A percentile compares a stretch with the other conserved stretches of the same genome.
phyloP scores from a whole-genome alignment of 2,113 vertebrate genomes.

The Regulus satrapa region DNA sequence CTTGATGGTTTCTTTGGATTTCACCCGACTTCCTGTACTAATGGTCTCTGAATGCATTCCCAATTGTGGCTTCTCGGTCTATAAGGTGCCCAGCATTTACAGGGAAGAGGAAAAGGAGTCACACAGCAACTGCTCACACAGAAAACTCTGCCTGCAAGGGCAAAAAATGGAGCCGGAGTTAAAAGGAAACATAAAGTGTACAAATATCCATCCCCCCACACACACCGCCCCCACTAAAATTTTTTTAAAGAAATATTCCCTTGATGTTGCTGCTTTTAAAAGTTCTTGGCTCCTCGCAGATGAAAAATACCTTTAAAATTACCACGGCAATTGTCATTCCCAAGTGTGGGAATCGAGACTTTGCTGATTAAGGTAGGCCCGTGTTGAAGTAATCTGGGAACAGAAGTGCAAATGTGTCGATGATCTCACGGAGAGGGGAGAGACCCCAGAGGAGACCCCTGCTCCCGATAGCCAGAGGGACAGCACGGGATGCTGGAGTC shows the following conservation, averaged over 20 bases:
- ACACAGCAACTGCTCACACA: constrained; percentile 36
- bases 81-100: constrained; percentile 29
- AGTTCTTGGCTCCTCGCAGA: background rate
- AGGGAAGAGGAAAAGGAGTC: constrained; percentile 47
- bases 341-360: constrained; percentile 22
- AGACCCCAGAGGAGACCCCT: background rate
- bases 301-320: constrained; percentile 2
- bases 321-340: background rate
- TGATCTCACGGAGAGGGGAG: constrained; percentile 14
- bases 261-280: background rate
- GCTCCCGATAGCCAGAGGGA: background rate
- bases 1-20: constrained; percentile 66
- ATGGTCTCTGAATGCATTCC: constrained; percentile 74
- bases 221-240: background rate
- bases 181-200: constrained; percentile 1
- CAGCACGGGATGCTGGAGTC: background rate
- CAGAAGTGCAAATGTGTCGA: constrained; percentile 40
- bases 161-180: background rate
- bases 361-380: background rate
- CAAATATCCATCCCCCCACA: background rate
- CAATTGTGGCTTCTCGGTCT: constrained; percentile 63
- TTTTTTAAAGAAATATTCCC: constrained; percentile 30
- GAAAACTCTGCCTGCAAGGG: background rate
- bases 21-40: constrained; percentile 69
- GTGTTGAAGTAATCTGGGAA: background rate